Conservation (phyloP, 2,888 invertebrate genomes). For the Cerastis rubricosa region DNA sequence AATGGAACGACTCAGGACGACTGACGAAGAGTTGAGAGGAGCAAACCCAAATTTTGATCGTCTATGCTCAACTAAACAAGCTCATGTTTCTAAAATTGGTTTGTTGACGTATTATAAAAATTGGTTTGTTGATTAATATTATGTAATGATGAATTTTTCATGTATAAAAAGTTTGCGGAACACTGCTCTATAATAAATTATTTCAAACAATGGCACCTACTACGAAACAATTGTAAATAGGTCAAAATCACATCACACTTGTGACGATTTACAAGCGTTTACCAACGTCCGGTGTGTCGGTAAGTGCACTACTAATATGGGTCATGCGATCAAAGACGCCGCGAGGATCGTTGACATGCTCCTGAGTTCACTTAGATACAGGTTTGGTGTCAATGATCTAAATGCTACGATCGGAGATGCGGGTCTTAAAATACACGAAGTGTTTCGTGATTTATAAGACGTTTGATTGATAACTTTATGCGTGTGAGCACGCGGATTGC, state of each 20-base stretch:
- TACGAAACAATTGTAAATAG: conserved; percentile 58
- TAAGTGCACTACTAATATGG: conserved; percentile 76
- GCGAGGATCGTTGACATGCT: conserved; percentile 77
- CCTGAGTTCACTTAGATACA: conserved; percentile 70
- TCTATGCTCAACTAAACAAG: no score
- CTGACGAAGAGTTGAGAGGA: no score
- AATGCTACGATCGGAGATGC: conserved; percentile 40
- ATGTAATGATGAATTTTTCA: no score
- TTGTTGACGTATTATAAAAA: no score
- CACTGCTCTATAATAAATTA: background rate
- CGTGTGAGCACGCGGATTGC: conserved; percentile 39
- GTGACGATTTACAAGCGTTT: conserved; percentile 70
- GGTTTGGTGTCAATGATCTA: conserved; percentile 76
- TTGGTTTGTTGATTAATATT: no score
- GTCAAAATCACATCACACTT: conserved; percentile 68
- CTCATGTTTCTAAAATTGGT: no score
- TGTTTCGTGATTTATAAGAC: conserved; percentile 46
- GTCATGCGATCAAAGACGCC: conserved; percentile 83
- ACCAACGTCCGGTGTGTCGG: conserved; percentile 74
- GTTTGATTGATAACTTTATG: conserved; percentile 40
- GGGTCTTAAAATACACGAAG: conserved; percentile 37
- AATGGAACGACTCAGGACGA: no score
- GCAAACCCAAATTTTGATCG: no score
- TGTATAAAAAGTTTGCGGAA: no score
- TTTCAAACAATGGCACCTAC: conserved; percentile 9